These are phyloP conservation scores for Drosophila nannoptera DNA, from an alignment of 1,140 invertebrate species.

Conservation along the genomic window DNA sequence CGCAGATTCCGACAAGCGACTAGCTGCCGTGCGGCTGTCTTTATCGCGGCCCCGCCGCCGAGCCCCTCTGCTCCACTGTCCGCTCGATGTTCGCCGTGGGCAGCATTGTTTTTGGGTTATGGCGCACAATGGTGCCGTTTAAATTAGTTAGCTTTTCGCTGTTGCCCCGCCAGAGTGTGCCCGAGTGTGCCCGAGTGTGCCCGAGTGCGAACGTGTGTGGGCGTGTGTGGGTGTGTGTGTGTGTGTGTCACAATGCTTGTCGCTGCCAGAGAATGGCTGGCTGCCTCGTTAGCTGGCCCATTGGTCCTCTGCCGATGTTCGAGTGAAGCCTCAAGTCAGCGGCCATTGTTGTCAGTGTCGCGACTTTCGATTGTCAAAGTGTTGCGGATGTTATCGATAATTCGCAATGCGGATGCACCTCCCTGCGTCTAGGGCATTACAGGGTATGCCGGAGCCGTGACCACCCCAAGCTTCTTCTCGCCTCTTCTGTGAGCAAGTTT, in stretches of 20 bases:
- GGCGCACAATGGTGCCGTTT: conserved; percentile 68
- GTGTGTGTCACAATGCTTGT: conserved; percentile 37
- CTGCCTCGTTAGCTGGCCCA: conserved; percentile 10
- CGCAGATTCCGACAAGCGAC: conserved; percentile 30
- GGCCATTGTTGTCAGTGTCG: conserved; percentile 26
- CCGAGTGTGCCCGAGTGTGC: not conserved
- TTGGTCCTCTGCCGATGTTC: conserved; percentile 8
- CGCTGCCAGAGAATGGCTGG: conserved; percentile 40
- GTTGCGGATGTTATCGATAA: conserved; percentile 3
- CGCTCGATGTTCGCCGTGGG: no score
- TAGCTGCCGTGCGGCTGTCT: conserved; percentile 39
- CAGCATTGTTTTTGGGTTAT: conserved; percentile 66
- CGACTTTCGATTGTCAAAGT: conserved; percentile 38
- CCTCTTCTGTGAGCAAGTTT: conserved; percentile 24
- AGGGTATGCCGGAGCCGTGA: not conserved
- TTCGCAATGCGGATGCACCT: no score
- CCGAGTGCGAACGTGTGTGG: conserved; percentile 1
- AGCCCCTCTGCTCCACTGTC: no score
- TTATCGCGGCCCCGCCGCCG: conserved; percentile 57
- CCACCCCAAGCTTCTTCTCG: not conserved
- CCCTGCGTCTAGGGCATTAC: no score
- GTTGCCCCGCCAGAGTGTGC: not conserved
- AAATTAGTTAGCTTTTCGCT: conserved; percentile 70
- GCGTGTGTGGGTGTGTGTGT: conserved; percentile 14
- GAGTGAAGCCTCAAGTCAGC: conserved; percentile 9